Base-by-base conservation (phyloP, 2,888 invertebrate genomes). In the Drosophila borborema region DNA sequence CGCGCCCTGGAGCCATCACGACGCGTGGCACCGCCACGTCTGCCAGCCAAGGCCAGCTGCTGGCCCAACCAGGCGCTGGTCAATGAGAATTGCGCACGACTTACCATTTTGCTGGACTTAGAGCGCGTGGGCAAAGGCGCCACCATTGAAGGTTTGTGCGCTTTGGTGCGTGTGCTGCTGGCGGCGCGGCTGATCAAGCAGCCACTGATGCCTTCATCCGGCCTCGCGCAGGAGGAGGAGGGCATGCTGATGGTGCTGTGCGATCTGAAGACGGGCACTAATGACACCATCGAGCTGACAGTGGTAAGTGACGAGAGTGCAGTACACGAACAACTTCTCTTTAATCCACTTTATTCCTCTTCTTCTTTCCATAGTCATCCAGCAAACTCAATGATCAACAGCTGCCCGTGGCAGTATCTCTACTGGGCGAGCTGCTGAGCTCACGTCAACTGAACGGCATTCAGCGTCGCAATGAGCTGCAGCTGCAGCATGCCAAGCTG, bases 231-330 rank as follows among this genome's bases (percentile, higher is more conserved):
- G 60, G 80, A 85, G 36, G 95, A 85, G 41, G 95, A 95, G 53
- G 95, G 95, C 65, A 94, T 95, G 66, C 94, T 98, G 7, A 96
- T 97, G 62, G 94, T 98, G 51, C 94, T 98, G n/a, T 98, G 98
- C 91, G 97, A 97, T 90, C 94, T 97, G 45, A 96, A 97, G 82
- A 94, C 95, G 10, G 96, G 96, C 55, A 96, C 96, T 79, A 96
- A 96, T 85, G 97, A 97, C 91, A 96, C 97, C 10, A 95, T 98
- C 55, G 97, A 98, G 92, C 96, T 98, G 61, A 97, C 98, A 41
- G 93, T 97, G 94, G 97, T 97, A 92, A 95, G 95, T 94, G 3
- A 0, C 3, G 5, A 23, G 14, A 14, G 10, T 20, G 12, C 28
- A 34, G 16, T 16, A 23, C 16, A n/a, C 6, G 7, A 2, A 2